Base-by-base conservation (phyloP, 2,797 vertebrate species). In the Protosalanx chinensis region DNA sequence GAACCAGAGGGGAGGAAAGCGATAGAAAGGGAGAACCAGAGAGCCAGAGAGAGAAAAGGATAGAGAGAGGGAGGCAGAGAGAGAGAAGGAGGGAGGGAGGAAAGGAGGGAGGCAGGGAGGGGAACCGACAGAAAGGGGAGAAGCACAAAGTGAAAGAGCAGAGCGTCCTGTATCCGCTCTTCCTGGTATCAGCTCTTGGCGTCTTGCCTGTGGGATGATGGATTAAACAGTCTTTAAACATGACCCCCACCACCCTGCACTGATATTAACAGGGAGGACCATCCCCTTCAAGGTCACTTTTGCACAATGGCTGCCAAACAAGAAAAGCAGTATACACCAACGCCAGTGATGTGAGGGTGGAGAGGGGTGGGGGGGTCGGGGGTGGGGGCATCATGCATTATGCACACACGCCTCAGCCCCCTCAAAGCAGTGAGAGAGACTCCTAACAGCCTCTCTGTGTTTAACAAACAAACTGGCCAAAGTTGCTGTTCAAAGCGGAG, bases 181-280 rank as follows among this genome's bases (percentile, higher is more conserved):
- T 33, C 75, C 77, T 78, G 81, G 84, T 76, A 82, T 89, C 89
- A 84, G 81, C 80, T 27, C 70, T 84, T 87, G 85, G 87, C 85
- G 64, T 57, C 74, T 78, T 88, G 88, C 87, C 90, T 84, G 76
- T 78, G 58, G 76, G 80, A 77, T 86, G 81, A 90, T 85, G 68
- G 87, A 90, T 90, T 88, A 89, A 85, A 83, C 75, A 82, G 76
- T 77, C 64, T 86, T 89, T 89, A 85, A 85, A 85, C 74, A 20
- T 74, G 85, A 90, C 88, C 88, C 79, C 79, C 69, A 63, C 70
- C 29, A 70, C 71, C 80, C 27, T 71, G 8, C 77, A 83, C 81
- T 79, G 72, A 83, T 87, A 80, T 88, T 83, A 89, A 82, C 83
- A 83, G 57, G n/a, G 64, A 46, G 33, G 64, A 27, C 67, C 29